phyloP scores from a whole-genome alignment of 2,888 invertebrate genomes.

The Temnothorax rugatulus region DNA sequence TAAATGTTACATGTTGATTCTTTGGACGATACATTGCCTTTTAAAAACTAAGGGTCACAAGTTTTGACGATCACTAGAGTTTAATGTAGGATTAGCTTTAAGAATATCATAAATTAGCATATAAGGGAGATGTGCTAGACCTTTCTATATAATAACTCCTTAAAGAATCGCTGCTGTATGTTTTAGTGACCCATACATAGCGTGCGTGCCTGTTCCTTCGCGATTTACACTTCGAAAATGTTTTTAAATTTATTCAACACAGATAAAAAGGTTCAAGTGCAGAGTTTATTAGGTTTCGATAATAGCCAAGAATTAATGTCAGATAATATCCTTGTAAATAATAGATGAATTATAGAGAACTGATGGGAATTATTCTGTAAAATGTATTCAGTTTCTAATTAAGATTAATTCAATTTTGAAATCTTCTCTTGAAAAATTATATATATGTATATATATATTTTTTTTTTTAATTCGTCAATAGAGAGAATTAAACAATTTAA shows the following conservation, averaged over 20 bases:
- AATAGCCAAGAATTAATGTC: neutral
- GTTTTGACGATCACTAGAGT: conserved; percentile 51
- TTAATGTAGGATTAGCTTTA: conserved; percentile 38
- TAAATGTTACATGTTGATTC: conserved; percentile 27
- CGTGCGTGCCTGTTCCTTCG: conserved; percentile 2
- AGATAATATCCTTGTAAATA: neutral
- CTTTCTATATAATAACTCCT: conserved; percentile 25
- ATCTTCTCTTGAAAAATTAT: neutral
- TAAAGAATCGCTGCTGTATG: conserved; percentile 2
- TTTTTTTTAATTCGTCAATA: neutral
- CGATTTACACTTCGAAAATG: conserved; percentile 13
- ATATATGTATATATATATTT: too few relatives aligned
- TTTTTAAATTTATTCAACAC: neutral
- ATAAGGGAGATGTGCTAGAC: conserved; percentile 18
- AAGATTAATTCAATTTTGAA: neutral
- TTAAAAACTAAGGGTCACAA: conserved; percentile 47
- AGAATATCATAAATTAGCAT: conserved; percentile 37
- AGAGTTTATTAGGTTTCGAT: neutral
- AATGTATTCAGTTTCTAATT: neutral
- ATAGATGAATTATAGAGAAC: neutral
- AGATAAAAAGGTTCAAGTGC: neutral
- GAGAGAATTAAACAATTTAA: neutral
- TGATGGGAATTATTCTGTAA: conserved; percentile 12
- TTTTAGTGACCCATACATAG: neutral
- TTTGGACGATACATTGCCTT: conserved; percentile 33